Evolutionary conservation across 92 coral and sea anemone genomes (phyloP).

Genomic region (Isaurus tuberculatus): DNA sequence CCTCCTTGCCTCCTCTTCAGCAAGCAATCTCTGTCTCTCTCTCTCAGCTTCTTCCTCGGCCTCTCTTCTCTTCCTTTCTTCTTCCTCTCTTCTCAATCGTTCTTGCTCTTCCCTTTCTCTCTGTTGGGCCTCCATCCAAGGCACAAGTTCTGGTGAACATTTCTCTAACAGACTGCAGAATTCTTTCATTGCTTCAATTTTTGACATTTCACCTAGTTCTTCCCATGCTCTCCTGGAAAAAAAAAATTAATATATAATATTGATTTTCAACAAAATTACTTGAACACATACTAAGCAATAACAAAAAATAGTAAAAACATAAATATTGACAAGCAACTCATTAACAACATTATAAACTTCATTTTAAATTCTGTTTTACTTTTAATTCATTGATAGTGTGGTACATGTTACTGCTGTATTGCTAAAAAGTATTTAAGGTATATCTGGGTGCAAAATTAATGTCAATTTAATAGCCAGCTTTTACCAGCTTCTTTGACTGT

Average conservation of each 20-base stretch:
- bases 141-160: constrained; percentile 89
- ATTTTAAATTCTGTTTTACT: no score
- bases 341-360: no score
- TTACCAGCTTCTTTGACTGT: no score
- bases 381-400: no score
- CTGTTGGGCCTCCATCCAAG: constrained; percentile 98
- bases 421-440: no score
- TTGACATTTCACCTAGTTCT: constrained; percentile 87
- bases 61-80: constrained; percentile 71
- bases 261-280: background rate
- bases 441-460: no score
- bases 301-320: no score
- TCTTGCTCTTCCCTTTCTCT: constrained; percentile 85
- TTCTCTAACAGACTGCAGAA: constrained; percentile 89
- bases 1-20: constrained; percentile 78
- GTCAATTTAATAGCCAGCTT: no score
- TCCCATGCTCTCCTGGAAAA: constrained; percentile 94
- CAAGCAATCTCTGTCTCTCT: constrained; percentile 78
- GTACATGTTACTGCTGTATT: no score
- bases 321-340: no score
- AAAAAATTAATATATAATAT: no score
- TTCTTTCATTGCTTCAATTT: constrained; percentile 93
- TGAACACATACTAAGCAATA: background rate
- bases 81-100: constrained; percentile 83
- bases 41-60: constrained; percentile 91